Evolutionary conservation across 2,888 invertebrate genomes (phyloP).

Genomic region (Argyresthia albistria): DNA sequence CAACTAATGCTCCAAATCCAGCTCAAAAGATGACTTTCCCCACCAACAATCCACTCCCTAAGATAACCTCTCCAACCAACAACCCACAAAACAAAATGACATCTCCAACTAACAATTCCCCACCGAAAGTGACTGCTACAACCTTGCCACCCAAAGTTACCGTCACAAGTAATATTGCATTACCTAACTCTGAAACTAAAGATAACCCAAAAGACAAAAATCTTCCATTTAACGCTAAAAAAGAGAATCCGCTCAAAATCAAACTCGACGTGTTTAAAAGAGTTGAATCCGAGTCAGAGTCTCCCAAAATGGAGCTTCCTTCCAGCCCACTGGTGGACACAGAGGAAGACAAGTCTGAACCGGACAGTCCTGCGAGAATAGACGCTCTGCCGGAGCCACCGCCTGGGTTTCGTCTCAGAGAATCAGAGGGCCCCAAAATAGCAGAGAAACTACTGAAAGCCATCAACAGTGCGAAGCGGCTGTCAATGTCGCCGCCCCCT

Average conservation of each 20-base stretch:
- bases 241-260: neutral
- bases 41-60: neutral
- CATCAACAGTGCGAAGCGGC: constrained; percentile 68
- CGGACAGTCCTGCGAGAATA: constrained; percentile 59
- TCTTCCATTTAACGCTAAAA: neutral
- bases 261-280: constrained; percentile 17
- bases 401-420: constrained; percentile 47
- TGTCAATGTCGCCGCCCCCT: constrained; percentile 60
- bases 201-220: neutral
- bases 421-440: constrained; percentile 71
- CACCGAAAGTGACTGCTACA: neutral
- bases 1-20: neutral
- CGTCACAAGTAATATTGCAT: no score
- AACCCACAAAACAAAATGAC: neutral
- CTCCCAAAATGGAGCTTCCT: constrained; percentile 21
- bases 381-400: constrained; percentile 65
- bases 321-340: constrained; percentile 59
- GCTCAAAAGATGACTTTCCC: neutral
- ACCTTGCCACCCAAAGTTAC: neutral
- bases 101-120: neutral
- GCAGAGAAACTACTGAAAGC: constrained; percentile 76
- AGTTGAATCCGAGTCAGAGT: constrained; percentile 28
- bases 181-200: neutral
- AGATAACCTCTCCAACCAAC: neutral
- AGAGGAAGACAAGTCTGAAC: constrained; percentile 64